These are phyloP conservation scores for Glyphotaelius pellucidus DNA, from an alignment of 2,888 invertebrate genomes.

Conservation along the genomic window DNA sequence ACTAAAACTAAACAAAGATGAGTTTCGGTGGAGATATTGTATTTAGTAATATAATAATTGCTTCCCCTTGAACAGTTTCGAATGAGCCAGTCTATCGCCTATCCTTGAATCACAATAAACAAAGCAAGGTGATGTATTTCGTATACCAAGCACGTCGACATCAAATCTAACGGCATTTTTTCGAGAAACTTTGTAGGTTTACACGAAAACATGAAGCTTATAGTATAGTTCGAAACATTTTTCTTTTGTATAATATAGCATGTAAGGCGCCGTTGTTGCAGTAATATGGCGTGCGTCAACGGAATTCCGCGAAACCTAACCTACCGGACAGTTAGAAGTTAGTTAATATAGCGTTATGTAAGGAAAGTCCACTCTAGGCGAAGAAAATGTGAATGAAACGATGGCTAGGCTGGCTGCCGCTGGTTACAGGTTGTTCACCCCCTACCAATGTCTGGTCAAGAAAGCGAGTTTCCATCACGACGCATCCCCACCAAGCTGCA, in stretches of 20 bases:
- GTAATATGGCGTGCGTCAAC: slow-evolving; percentile 21
- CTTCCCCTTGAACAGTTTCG: slow-evolving; percentile 10
- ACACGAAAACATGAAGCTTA: neutral
- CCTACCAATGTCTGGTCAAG: slow-evolving; percentile 72
- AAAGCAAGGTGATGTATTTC: slow-evolving; percentile 16
- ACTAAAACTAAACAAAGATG: slow-evolving; percentile 25
- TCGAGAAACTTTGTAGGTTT: neutral
- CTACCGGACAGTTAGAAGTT: slow-evolving; percentile 46
- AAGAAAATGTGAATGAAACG: slow-evolving; percentile 52
- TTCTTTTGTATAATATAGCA: slow-evolving; percentile 11
- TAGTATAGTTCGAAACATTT: slow-evolving; percentile 2
- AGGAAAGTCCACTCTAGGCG: slow-evolving; percentile 32
- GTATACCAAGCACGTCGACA: slow-evolving; percentile 27
- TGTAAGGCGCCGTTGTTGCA: slow-evolving; percentile 12
- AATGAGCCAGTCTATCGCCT: slow-evolving; percentile 25
- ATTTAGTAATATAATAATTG: slow-evolving; percentile 19
- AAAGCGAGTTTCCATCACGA: slow-evolving; percentile 68
- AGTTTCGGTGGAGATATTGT: neutral
- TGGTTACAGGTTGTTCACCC: slow-evolving; percentile 74
- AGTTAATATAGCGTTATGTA: slow-evolving; percentile 52
- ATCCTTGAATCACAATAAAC: slow-evolving; percentile 45
- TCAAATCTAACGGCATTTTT: slow-evolving; percentile 10
- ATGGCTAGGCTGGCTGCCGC: slow-evolving; percentile 37
- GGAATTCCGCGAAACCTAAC: slow-evolving; percentile 54
- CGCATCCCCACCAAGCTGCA: slow-evolving; percentile 78